Conservation (phyloP, 2,888 invertebrate species). For the Lepeophtheirus nordmannii region DNA sequence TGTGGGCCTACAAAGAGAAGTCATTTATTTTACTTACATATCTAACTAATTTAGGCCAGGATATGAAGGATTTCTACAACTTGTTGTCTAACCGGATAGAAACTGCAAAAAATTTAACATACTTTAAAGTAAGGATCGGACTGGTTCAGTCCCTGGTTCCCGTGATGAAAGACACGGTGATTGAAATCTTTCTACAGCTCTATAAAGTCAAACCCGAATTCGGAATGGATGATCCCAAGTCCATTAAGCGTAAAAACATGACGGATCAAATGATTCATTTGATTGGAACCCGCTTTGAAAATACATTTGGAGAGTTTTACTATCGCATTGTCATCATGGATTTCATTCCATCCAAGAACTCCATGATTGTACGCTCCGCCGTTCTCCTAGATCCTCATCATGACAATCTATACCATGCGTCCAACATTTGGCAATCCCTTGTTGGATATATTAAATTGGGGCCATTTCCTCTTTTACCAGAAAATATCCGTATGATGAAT, state of each 20-base stretch:
- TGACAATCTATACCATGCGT: slow-evolving; percentile 20
- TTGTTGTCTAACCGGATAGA: not conserved
- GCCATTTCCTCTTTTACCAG: slow-evolving; percentile 8
- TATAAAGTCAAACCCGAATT: not conserved
- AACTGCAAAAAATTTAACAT: not conserved
- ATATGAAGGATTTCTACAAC: not conserved
- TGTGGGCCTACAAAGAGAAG: not conserved
- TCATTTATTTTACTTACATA: no score
- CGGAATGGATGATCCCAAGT: not conserved
- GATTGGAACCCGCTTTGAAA: slow-evolving; percentile 14
- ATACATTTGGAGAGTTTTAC: slow-evolving; percentile 17
- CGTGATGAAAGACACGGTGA: not conserved
- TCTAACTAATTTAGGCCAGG: not conserved
- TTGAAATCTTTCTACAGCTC: not conserved
- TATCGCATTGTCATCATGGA: slow-evolving; percentile 9
- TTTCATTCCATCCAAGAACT: not conserved
- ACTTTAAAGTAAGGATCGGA: no score
- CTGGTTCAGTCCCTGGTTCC: not conserved
- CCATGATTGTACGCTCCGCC: slow-evolving; percentile 5
- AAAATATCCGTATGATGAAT: not conserved
- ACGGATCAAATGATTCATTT: slow-evolving; percentile 9
- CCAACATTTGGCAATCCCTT: slow-evolving; percentile 16
- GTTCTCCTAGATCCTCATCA: slow-evolving; percentile 17
- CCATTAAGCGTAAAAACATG: not conserved
- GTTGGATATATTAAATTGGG: slow-evolving; percentile 2